Conservation (phyloP, 2,888 invertebrate species). For the Catocala sponsa region DNA sequence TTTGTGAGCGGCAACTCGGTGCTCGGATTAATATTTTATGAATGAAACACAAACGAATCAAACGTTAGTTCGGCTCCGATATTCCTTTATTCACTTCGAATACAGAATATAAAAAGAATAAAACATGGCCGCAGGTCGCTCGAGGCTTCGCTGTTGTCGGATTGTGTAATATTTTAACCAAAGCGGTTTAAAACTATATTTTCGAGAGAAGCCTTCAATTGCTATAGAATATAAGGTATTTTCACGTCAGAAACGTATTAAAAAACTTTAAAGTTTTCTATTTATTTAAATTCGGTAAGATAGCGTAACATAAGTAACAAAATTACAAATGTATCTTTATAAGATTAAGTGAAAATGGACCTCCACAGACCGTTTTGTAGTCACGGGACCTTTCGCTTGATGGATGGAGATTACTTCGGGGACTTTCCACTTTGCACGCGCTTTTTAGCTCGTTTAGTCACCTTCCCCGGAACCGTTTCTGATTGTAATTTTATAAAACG, state of each 20-base stretch:
- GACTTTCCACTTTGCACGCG: constrained; percentile 54
- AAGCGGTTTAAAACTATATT: constrained; percentile 47
- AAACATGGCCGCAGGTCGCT: constrained; percentile 49
- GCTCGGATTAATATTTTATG: constrained; percentile 69
- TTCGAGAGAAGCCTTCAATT: too few relatives aligned
- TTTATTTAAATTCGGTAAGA: constrained; percentile 53
- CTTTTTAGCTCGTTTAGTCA: constrained; percentile 54
- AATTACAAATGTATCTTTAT: constrained; percentile 55
- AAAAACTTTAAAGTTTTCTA: constrained; percentile 37
- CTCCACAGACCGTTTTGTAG: constrained; percentile 39
- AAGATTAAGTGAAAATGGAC: constrained; percentile 54
- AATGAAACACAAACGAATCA: constrained; percentile 65
- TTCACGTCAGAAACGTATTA: not conserved
- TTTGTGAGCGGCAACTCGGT: constrained; percentile 35
- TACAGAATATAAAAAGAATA: constrained; percentile 56
- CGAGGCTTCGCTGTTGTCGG: constrained; percentile 30
- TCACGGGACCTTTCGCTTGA: constrained; percentile 51
- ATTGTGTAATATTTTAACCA: constrained; percentile 51
- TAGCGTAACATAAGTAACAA: constrained; percentile 45
- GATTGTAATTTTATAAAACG: constrained; percentile 60
- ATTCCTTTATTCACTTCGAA: constrained; percentile 59
- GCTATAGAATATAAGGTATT: too few relatives aligned
- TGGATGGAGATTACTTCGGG: constrained; percentile 59
- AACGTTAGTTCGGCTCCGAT: constrained; percentile 58
- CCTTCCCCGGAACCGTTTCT: constrained; percentile 39